These are phyloP conservation scores for Nomada fucata DNA, from an alignment of 2,888 invertebrate species.

Conservation along the genomic window DNA sequence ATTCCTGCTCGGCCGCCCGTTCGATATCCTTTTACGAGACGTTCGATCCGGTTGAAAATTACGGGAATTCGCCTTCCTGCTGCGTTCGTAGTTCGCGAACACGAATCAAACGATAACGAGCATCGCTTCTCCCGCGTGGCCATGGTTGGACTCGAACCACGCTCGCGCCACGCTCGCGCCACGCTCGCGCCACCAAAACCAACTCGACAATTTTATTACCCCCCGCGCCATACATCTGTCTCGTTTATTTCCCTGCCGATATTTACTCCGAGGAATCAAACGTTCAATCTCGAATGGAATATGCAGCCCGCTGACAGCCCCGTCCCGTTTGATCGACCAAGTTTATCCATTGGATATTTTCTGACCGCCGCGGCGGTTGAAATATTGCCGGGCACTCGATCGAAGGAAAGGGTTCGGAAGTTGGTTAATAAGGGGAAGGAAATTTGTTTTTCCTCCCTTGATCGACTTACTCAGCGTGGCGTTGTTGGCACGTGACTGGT, in stretches of 20 bases:
- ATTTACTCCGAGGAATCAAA: slow-evolving; percentile 12
- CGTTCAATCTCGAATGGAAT: slow-evolving; percentile 40
- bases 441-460: slow-evolving; percentile 7
- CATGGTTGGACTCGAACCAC: neutral
- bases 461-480: slow-evolving; percentile 93
- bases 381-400: neutral
- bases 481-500: slow-evolving; percentile 96
- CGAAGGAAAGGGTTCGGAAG: neutral
- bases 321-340: slow-evolving; percentile 31
- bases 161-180: slow-evolving; percentile 11
- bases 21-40: slow-evolving; percentile 43
- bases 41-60: slow-evolving; percentile 34
- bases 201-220: slow-evolving; percentile 8
- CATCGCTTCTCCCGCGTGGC: neutral
- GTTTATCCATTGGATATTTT: slow-evolving; percentile 14
- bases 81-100: neutral
- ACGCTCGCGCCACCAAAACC: slow-evolving; percentile 21
- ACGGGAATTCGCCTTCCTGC: slow-evolving; percentile 17
- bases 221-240: too few species aligned
- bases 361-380: neutral
- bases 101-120: slow-evolving; percentile 18
- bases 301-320: slow-evolving; percentile 3
- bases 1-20: slow-evolving; percentile 13
- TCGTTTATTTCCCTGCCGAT: neutral
- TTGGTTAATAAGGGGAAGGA: neutral